Evolutionary conservation across 2,888 invertebrate species (phyloP).

Genomic region (Nesidiocoris tenuis): DNA sequence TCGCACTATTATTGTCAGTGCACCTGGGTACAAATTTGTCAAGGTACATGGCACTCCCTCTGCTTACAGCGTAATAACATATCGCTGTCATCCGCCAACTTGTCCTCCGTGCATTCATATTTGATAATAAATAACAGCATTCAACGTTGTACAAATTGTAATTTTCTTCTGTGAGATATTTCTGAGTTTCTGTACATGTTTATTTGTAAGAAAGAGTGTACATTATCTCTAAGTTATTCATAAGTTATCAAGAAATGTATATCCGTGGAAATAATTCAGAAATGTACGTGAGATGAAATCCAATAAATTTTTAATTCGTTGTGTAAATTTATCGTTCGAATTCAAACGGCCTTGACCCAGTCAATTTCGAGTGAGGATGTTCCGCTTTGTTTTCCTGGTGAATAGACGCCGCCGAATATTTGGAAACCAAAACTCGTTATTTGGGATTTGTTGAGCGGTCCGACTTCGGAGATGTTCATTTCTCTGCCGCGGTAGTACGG

Average conservation of each 20-base stretch:
- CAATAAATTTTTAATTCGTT: not conserved
- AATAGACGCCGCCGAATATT: constrained; percentile 67
- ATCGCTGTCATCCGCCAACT: no score
- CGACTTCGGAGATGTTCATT: constrained; percentile 58
- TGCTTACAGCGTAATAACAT: no score
- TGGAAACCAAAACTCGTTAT: constrained; percentile 65
- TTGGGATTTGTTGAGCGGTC: constrained; percentile 59
- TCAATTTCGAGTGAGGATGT: constrained; percentile 66
- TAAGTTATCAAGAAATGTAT: constrained; percentile 24
- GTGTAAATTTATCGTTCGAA: not conserved
- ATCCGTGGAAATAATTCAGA: not conserved
- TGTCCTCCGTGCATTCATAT: no score
- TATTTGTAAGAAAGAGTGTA: constrained; percentile 27
- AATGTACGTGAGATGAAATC: not conserved
- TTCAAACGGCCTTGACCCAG: constrained; percentile 22
- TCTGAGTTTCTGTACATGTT: constrained; percentile 31
- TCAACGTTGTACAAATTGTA: constrained; percentile 33
- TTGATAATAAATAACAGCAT: no score
- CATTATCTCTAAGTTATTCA: constrained; percentile 17
- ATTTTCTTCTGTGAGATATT: constrained; percentile 14
- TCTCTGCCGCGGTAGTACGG: constrained; percentile 64
- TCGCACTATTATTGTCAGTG: no score
- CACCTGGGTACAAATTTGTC: no score
- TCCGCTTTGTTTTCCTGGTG: constrained; percentile 63
- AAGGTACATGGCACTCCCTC: no score